Percentiles rank a stretch among this genome's conserved stretches.
phyloP scores from a whole-genome alignment of 2,113 vertebrate genomes.

The Aptenodytes patagonicus region DNA sequence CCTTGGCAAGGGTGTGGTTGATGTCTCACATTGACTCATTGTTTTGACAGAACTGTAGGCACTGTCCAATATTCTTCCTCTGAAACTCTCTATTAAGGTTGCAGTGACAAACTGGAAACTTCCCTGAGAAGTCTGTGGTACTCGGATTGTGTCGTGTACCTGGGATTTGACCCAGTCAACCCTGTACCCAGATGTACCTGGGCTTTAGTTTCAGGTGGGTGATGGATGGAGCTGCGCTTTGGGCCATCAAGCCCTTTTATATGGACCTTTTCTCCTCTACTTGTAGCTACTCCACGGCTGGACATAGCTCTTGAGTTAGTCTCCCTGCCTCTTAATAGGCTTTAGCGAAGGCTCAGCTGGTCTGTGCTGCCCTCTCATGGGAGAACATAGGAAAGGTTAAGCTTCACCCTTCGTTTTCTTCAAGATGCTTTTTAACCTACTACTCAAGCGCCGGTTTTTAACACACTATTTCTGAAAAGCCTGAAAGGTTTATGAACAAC shows the following conservation, averaged over 20 bases:
- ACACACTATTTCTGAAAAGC: background rate
- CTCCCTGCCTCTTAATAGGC: no score
- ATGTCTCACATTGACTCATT: background rate
- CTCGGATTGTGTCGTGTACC: accelerated
- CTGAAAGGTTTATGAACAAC: background rate
- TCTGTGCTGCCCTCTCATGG: slow-evolving; percentile 62
- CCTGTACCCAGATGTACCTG: background rate
- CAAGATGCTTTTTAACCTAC: background rate
- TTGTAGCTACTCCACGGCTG: background rate
- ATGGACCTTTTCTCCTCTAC: background rate
- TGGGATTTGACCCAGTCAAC: background rate
- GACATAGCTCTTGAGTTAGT: accelerated
- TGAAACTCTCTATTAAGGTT: background rate
- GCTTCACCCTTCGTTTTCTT: background rate
- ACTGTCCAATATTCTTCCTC: background rate
- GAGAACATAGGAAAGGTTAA: background rate
- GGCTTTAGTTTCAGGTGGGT: background rate
- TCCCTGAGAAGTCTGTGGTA: background rate
- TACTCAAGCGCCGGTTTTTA: accelerated
- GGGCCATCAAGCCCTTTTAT: background rate
- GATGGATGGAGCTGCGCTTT: background rate
- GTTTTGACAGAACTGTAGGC: background rate
- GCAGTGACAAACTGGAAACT: background rate
- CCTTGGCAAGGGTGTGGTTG: slow-evolving; percentile 10
- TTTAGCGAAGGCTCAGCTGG: background rate